Base-by-base conservation (phyloP, 2,113 vertebrate species). In the Heterotilapia buettikoferi region DNA sequence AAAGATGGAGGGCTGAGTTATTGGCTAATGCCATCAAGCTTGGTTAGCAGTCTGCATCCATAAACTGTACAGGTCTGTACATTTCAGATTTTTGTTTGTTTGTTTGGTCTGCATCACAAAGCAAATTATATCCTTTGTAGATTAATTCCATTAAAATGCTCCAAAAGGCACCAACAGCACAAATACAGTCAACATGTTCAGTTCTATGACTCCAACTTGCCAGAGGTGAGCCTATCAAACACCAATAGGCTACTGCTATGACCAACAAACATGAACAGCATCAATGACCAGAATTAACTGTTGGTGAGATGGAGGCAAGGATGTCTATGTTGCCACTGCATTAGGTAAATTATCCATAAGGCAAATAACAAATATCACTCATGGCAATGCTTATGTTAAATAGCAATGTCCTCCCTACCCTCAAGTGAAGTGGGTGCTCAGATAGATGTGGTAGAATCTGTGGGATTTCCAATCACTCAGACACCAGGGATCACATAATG, bases 241-340 rank as follows among this genome's bases (percentile, higher is more conserved):
- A 71, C 66, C 1, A 9, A 6, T 71, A 40, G 0, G 66, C 66
- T 1, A 43, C 0, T 3, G 1, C 36, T 38, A 66, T 38, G 61
- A 38, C 31, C 61, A 66, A 1, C 10, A 66, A 38, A 66, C 33
- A 66, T 21, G 10, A 66, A 3, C 1, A 47, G 4, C 1, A 9
- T 29, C 4, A 47, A 29, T 47, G 40, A 76, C 14, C 14, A 29
- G 21, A 73, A 45, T 10, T 76, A 16, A 76, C 40, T 29, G 24
- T 47, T 47, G 24, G 40, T 24, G 16, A 29, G 24, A 19, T 76
- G 21, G 43, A 76, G 4, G 21, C 66, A 71, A 71, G 66, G 3
- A 43, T 71, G 13, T 45, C 38, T 45, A 10, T 26, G 38, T 45
- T 73, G 68, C 13, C 1, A 45, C 13, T 73, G 38, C 38, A 10